Base-by-base conservation (phyloP, 1,140 invertebrate genomes). In the Homalodisca vitripennis region DNA sequence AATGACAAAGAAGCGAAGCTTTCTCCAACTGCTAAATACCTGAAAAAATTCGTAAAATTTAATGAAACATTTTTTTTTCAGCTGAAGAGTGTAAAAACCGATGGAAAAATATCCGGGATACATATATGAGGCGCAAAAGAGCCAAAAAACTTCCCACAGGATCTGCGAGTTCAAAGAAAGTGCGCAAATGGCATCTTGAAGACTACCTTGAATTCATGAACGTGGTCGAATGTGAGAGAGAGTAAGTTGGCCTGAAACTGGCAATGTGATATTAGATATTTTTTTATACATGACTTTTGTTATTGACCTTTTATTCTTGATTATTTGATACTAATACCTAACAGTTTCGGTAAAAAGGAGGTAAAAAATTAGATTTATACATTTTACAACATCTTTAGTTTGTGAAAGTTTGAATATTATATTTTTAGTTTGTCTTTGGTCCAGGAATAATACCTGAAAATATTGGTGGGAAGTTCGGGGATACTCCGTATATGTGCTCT, bases 141-240 rank as follows among this genome's bases (percentile, higher is more conserved):
- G 30, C 27, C 3, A 29, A n/a, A 31, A 29, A 68, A 63, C 31
- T 68, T 31, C 48, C 20, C 57, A 62, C 57, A 62, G 27, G 57
- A 62, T 62, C 26, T 31, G 24, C 57, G 13, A 22, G 26, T 6
- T 62, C 57, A 62, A 62, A 29, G 27, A 62, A 62, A 29, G 6
- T 62, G 27, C 57, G 57, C 57, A 62, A 62, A 62, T 62, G 57
- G 57, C 57, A 62, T 20, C 57, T 62, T 10, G 57, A 62, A 30
- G 57, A 62, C 13, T 22, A 30, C 20, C 57, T 62, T 29, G 57
- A 62, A 29, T 62, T 62, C 57, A 6, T 62, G 27, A 30, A 24
- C 30, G 6, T 20, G 13, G 17, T 29, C 22, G 17, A 66, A 22
- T 34, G 26, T 67, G 63, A 26, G n/a, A 32, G 22, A 70, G 69